A percentile compares a stretch with the other conserved stretches of the same genome.
These are phyloP conservation scores for Muntiacus muntjak DNA, from an alignment of 2,113 vertebrate genomes.

Conservation along the genomic window DNA sequence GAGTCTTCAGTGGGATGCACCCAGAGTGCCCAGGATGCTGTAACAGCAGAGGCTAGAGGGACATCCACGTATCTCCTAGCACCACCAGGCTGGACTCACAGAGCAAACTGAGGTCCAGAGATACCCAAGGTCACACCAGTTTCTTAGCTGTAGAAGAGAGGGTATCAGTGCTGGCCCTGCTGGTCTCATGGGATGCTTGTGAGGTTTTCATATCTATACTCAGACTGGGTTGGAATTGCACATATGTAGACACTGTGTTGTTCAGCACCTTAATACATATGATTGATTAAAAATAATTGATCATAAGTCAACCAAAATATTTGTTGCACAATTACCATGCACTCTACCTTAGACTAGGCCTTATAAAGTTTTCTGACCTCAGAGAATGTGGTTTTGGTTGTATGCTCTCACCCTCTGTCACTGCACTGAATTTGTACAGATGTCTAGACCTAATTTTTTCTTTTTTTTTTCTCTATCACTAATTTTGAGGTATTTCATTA, in stretches of 20 bases:
- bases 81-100: not conserved
- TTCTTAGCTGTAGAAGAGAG: not conserved
- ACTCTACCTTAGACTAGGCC: not conserved
- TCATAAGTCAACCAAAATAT: not conserved
- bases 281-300: not conserved
- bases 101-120: constrained; percentile 13
- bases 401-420: not conserved
- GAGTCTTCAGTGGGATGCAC: not conserved
- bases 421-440: not conserved
- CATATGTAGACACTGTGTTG: not conserved
- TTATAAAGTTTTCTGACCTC: not conserved
- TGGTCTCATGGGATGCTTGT: not conserved
- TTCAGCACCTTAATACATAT: not conserved
- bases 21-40: not conserved
- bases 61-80: not conserved
- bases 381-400: not conserved
- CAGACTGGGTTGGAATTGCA: not conserved
- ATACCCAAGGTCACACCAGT: not conserved
- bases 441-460: not conserved
- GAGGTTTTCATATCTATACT: not conserved
- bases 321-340: not conserved
- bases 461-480: not conserved
- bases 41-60: not conserved
- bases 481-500: not conserved
- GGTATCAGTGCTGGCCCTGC: not conserved